Evolutionary conservation across 2,888 invertebrate species (phyloP), one percentile per base, ranked within the genome.

Genomic region (Platypus cylindrus): DNA sequence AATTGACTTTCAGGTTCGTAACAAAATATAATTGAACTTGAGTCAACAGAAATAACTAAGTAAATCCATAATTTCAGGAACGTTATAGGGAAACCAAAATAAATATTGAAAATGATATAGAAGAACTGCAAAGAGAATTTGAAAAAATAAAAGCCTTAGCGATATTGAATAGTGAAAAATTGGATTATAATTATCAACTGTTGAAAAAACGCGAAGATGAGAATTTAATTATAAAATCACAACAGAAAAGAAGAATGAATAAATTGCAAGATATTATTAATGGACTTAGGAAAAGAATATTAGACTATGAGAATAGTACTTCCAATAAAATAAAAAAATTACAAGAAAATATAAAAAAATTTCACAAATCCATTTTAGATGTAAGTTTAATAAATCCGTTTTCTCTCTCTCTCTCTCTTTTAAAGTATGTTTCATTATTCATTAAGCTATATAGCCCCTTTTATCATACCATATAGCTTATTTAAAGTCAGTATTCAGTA

Each of bases 131-230:
- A 52, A 73, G 77, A 44, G 85, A 91, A 58, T 64, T 90, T 42
- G 76, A 84, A 49, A 71, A 73, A 47, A 70, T 82, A 15, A 84
- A 87, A 57, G 78, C 82, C 4, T 70, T 80, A 4, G 84, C 85
- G 41, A 66, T 86, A 32, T 72, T 90, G 47, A 91, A 91, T 55
- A 76, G 79, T 8, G 90, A 91, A 56, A 91, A 91, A 59, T 68
- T 93, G 33, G 84, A 89, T 49, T 93, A 91, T 54, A 91, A 87
- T 55, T 89, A 85, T 55, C 82, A 85, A 53, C 74, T 89, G 5
- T 59, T 93, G 28, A 84, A 82, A 60, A 83, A 81, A 52, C 70
- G 89, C 2, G 89, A 90, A 58, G 86, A 87, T 46, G 91, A 93
- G 59, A 86, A 85, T 55, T 66, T 78, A 0, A 74, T 81, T 25